phyloP scores from a whole-genome alignment of 2,797 vertebrate species.

The Sebastes hubbsi region DNA sequence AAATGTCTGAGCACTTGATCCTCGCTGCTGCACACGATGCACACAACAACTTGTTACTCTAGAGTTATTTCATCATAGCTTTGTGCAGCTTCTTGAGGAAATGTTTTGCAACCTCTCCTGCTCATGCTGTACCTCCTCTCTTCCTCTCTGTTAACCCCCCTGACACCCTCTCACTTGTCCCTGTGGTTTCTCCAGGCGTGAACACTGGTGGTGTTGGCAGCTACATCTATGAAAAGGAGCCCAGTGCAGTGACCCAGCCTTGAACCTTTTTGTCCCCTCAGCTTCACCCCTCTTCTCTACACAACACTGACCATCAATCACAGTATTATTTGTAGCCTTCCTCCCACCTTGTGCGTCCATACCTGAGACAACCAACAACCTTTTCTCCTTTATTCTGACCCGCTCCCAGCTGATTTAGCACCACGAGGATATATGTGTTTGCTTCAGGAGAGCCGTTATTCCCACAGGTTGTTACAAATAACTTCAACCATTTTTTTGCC shows the following conservation, averaged over 20 bases:
- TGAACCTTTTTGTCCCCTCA: constrained; percentile 72
- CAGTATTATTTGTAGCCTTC: constrained; percentile 57
- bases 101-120: constrained; percentile 23
- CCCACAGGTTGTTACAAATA: not conserved
- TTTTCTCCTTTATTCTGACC: constrained; percentile 6
- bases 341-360: constrained; percentile 17
- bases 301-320: constrained; percentile 51
- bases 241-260: constrained; percentile 89
- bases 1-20: constrained; percentile 32
- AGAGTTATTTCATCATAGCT: constrained; percentile 30
- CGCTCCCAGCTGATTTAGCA: constrained; percentile 21
- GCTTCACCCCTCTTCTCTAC: constrained; percentile 58
- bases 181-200: constrained; percentile 86
- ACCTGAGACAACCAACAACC: constrained; percentile 43
- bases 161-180: constrained; percentile 36
- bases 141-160: constrained; percentile 1
- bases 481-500: not conserved
- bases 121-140: constrained; percentile 32
- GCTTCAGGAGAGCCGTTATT: constrained; percentile 9
- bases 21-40: constrained; percentile 25
- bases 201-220: constrained; percentile 98
- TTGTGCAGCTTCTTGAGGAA: constrained; percentile 15
- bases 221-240: constrained; percentile 97
- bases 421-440: constrained; percentile 17
- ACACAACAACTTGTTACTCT: constrained; percentile 4